Evolutionary conservation across 2,797 vertebrate species (phyloP).

Genomic region (Toxotes lorentzi): DNA sequence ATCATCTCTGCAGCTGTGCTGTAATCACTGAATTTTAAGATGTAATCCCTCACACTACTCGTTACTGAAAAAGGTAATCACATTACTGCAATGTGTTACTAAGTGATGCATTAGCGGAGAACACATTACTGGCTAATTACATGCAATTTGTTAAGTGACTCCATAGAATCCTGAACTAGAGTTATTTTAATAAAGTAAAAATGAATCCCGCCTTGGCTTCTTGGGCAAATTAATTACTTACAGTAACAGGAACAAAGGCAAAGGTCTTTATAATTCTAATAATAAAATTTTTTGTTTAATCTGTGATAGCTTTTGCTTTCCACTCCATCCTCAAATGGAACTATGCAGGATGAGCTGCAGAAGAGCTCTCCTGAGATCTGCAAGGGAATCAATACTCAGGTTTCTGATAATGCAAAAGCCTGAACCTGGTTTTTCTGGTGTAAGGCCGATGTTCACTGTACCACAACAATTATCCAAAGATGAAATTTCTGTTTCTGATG

Average conservation of each 20-base stretch:
- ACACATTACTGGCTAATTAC: no score
- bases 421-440: background rate
- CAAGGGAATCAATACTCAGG: slow-evolving; percentile 28
- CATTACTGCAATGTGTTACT: no score
- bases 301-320: slow-evolving; percentile 7
- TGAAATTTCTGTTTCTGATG: background rate
- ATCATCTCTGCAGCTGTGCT: no score
- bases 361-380: background rate
- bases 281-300: background rate
- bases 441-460: slow-evolving; percentile 12
- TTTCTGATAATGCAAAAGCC: slow-evolving; percentile 1
- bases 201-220: background rate
- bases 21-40: no score
- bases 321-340: background rate
- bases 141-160: no score
- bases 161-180: background rate
- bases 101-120: no score
- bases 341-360: slow-evolving; percentile 22
- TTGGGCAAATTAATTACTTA: slow-evolving; percentile 1
- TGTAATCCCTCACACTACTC: no score
- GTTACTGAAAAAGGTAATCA: no score
- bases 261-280: slow-evolving; percentile 4
- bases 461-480: background rate
- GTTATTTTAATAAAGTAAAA: background rate
- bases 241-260: background rate